Evolutionary conservation across 1,140 invertebrate species (phyloP).

Genomic region (Carposina sasakii): DNA sequence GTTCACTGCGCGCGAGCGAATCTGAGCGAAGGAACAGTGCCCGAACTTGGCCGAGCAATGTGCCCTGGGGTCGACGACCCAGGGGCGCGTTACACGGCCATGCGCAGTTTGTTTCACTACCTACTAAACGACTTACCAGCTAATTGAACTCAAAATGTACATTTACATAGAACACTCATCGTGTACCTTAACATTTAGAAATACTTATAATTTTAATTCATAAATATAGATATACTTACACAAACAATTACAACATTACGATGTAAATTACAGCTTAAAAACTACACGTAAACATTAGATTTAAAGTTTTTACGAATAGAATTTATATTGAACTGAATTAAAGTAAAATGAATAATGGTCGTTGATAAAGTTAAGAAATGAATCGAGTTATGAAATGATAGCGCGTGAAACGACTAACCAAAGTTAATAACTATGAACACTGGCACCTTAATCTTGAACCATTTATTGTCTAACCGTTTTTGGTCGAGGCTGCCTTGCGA

Average conservation of each 20-base stretch:
- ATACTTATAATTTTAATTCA: conserved; percentile 60
- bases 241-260: conserved; percentile 51
- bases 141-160: conserved; percentile 59
- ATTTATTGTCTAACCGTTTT: conserved; percentile 50
- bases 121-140: conserved; percentile 30
- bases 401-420: conserved; percentile 22
- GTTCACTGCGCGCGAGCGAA: conserved; percentile 34
- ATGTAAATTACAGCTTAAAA: conserved; percentile 54
- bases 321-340: conserved; percentile 39
- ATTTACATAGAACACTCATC: conserved; percentile 59
- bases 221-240: conserved; percentile 67
- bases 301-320: conserved; percentile 48
- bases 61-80: neutral
- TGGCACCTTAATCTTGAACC: conserved; percentile 40
- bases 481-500: no score
- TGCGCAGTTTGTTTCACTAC: conserved; percentile 20
- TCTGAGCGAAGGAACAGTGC: conserved; percentile 53
- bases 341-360: conserved; percentile 18
- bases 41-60: conserved; percentile 16
- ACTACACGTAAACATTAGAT: conserved; percentile 57
- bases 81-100: conserved; percentile 7
- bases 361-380: conserved; percentile 21
- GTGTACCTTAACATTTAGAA: conserved; percentile 49
- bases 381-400: conserved; percentile 5
- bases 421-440: conserved; percentile 38